These are phyloP conservation scores for Panurus biarmicus DNA, from an alignment of 2,113 vertebrate species.

Conservation along the genomic window DNA sequence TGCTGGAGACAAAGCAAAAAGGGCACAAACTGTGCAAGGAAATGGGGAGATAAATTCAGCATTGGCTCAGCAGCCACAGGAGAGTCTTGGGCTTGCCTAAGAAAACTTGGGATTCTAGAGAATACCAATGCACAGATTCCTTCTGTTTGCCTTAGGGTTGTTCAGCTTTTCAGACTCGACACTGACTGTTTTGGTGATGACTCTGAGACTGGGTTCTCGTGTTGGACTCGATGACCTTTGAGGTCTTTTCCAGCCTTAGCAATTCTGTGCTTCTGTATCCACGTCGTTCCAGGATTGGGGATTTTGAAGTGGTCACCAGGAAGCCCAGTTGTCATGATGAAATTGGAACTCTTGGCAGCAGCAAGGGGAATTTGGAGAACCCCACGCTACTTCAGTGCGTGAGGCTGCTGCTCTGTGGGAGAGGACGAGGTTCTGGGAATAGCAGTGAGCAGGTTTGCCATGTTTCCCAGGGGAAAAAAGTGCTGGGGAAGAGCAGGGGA, in stretches of 20 bases:
- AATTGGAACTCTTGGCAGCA: neutral
- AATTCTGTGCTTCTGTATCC: neutral
- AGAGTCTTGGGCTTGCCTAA: neutral
- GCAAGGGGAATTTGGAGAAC: neutral
- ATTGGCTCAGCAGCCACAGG: too few species aligned
- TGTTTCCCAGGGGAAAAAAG: neutral
- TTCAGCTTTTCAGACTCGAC: neutral
- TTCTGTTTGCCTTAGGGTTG: neutral
- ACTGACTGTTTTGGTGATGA: neutral
- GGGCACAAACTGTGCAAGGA: neutral
- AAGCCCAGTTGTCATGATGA: neutral
- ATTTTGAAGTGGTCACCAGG: neutral
- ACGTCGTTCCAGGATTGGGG: neutral
- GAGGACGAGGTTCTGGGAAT: neutral
- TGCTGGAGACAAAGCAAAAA: neutral
- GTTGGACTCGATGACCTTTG: neutral
- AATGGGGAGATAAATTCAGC: neutral
- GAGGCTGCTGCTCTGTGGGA: neutral
- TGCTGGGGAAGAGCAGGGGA: neutral
- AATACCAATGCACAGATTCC: neutral
- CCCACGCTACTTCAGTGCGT: accelerated
- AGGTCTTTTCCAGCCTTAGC: neutral
- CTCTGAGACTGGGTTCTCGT: neutral
- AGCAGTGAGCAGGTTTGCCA: neutral
- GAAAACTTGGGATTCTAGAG: neutral